phyloP scores from a whole-genome alignment of 2,888 invertebrate species.

The Gymnosoma rotundatum region DNA sequence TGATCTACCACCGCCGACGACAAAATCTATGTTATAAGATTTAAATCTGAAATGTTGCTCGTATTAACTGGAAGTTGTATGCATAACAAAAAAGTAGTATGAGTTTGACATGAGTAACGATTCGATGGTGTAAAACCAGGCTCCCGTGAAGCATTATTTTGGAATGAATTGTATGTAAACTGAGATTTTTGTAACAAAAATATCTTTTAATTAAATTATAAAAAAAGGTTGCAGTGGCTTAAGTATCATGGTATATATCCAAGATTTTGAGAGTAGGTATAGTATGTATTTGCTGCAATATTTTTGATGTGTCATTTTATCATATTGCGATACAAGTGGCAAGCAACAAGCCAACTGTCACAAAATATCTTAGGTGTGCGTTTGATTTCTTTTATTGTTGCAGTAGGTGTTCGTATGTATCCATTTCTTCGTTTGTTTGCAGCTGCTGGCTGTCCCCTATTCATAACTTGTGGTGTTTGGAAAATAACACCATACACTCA shows the following conservation, averaged over 20 bases:
- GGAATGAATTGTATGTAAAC: too few species aligned
- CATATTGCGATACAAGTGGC: constrained; percentile 29
- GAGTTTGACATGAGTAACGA: too few species aligned
- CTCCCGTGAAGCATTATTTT: too few species aligned
- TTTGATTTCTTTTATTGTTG: neutral
- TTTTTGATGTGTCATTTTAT: constrained; percentile 42
- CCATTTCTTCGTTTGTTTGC: too few species aligned
- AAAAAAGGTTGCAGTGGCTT: neutral
- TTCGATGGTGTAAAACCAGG: too few species aligned
- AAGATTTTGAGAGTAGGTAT: neutral
- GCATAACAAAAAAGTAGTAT: too few species aligned
- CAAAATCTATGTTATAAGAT: too few species aligned
- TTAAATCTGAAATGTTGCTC: too few species aligned
- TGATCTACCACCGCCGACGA: too few species aligned
- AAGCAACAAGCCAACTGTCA: constrained; percentile 50
- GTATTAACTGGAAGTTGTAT: too few species aligned
- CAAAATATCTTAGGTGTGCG: constrained; percentile 31
- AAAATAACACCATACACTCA: constrained; percentile 19
- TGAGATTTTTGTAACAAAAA: too few species aligned
- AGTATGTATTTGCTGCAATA: neutral
- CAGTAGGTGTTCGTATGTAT: neutral
- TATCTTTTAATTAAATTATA: neutral
- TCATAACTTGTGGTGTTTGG: constrained; percentile 41
- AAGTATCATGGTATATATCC: neutral
- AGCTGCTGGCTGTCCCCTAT: neutral